Base-by-base conservation (phyloP, 2,888 invertebrate species). In the Epinotia bilunana region DNA sequence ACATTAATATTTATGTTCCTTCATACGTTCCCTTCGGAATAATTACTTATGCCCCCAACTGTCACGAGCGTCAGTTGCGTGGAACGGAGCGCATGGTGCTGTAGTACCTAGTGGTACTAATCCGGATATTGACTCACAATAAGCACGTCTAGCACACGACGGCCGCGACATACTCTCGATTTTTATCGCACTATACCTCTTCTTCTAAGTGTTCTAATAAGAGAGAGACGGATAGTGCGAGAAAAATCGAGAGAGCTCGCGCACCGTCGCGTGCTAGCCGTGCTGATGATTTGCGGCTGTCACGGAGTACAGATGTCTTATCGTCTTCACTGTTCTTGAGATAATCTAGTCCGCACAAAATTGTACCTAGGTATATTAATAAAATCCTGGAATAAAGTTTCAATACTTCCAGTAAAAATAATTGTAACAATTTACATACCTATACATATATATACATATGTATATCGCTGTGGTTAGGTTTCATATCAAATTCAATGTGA, bases 51-150 rank as follows among this genome's bases (percentile, higher is more conserved):
- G 83, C 83, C 80, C 81, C 88, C 92, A 92, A 90, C 92, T 92
- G 92, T 87, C 89, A 86, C 80, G 76, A 62, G 83, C 85, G 88
- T 83, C 92, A 91, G 92, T 90, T 92, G 92, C 86, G 87, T 91
- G 88, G 88, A 90, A 90, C 84, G 88, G 78, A 84, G 90, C 88
- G 91, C 87, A 88, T 23, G 68, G 55, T 57, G 18, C 13, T 20
- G 13, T 20, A 20, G 82, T 77, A n/a, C n/a, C n/a, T n/a, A 72
- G 9, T 9, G 65, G 76, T 81, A 84, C 82, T 89, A 87, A 89
- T 90, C 89, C 88, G 80, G 75, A 88, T 90, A 92, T 91, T 88
- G 87, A 83, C 85, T 86, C 83, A 87, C n/a, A n/a, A n/a, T n/a
- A n/a, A n/a, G n/a, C n/a, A n/a, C n/a, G n/a, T n/a, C n/a, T n/a